Base-by-base conservation (phyloP, 2,113 vertebrate species). In the Romanogobio albipinnatus region DNA sequence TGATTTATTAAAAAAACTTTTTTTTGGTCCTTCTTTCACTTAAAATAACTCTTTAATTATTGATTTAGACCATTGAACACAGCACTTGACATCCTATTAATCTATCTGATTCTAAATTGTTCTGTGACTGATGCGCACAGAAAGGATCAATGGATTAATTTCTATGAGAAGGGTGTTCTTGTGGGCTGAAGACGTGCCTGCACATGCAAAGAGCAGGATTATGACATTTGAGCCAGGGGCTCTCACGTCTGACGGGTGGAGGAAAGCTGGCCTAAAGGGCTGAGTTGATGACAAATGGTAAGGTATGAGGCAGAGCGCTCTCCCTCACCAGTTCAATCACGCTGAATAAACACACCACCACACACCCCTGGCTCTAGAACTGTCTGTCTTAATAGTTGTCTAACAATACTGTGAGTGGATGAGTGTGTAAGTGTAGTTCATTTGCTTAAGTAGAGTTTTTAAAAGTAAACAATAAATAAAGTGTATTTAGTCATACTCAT, bases 131-230 rank as follows among this genome's bases (percentile, higher is more conserved):
- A 95, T 94, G 93, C 92, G 92, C 92, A 89, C 90, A 91, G 91
- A 93, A 92, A 91, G 92, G 94, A 96, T 97, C 96, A 95, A 97
- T 97, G 94, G 94, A 95, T 96, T 96, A 94, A 95, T 94, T 96
- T 96, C 94, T 76, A 88, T 91, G 86, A 92, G 94, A 94, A 88
- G 91, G 90, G 79, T 85, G 87, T 90, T 94, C 93, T 95, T 83
- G 83, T 87, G 90, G 91, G 90, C 92, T 33, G 79, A 87, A 89
- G 92, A 93, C 92, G 94, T 98, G 97, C 89, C 92, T 84, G 75
- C 88, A 94, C 96, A 96, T 98, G 90, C 94, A 94, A 95, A 96
- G 91, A 92, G 89, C 0, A 64, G 92, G 94, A 96, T 97, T 96
- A 97, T 87, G 51, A 88, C 24, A 0, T 56, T 89, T 93, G 92